Conservation (phyloP, 2,113 vertebrate genomes). For the Sorex araneus region DNA sequence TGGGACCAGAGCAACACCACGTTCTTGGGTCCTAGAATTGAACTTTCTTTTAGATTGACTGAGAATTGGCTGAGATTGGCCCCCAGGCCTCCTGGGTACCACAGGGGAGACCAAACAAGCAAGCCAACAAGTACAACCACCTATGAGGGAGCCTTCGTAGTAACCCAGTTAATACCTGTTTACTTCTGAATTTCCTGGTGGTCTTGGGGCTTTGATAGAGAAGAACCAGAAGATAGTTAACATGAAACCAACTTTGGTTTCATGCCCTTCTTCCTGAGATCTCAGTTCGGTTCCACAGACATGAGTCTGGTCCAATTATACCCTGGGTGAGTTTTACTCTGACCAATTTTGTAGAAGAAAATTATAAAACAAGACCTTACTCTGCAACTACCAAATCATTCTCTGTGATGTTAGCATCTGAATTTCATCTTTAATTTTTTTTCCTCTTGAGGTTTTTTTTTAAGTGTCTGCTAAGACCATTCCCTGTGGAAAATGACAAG, state of each 20-base stretch:
- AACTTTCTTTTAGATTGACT: too few relatives aligned
- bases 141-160: background rate
- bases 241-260: background rate
- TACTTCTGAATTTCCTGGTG: background rate
- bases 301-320: fast-evolving
- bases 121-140: too few relatives aligned
- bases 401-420: background rate
- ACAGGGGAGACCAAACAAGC: too few relatives aligned
- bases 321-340: background rate
- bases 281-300: background rate
- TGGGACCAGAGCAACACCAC: too few relatives aligned
- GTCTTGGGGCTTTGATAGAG: background rate
- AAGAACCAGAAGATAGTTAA: background rate
- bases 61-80: too few relatives aligned
- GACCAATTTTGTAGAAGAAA: slow-evolving; percentile 10
- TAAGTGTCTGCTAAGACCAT: background rate
- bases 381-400: background rate
- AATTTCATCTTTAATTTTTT: background rate
- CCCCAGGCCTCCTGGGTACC: too few relatives aligned
- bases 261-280: background rate
- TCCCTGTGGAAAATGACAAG: background rate
- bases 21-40: too few relatives aligned
- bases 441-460: slow-evolving; percentile 3
- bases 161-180: too few relatives aligned
- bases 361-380: background rate